These are phyloP conservation scores for Scartelaos histophorus DNA, from an alignment of 2,113 vertebrate species.

Conservation along the genomic window DNA sequence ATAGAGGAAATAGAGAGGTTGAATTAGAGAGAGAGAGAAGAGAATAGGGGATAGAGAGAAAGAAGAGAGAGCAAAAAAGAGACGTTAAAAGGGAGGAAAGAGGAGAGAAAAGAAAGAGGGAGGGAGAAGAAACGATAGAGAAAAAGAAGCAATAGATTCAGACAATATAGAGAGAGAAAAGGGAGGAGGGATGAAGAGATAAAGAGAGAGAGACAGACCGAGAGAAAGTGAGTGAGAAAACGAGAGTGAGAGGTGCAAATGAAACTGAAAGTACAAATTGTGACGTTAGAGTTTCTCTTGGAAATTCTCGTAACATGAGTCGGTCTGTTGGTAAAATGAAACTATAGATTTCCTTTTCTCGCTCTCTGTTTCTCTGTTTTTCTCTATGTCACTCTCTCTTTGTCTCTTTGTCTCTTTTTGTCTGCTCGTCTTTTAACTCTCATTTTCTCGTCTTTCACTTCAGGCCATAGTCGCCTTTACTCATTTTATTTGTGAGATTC, in stretches of 20 bases:
- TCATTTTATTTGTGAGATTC: no score
- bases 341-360: background rate
- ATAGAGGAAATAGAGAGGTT: no score
- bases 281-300: background rate
- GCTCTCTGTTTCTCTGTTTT: no score
- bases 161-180: background rate
- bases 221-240: background rate
- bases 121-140: no score
- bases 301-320: background rate
- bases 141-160: background rate
- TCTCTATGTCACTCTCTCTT: background rate
- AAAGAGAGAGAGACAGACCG: constrained; percentile 5
- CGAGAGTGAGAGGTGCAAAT: background rate
- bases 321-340: background rate
- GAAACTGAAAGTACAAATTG: constrained; percentile 10
- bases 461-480: no score
- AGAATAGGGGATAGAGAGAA: no score
- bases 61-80: no score
- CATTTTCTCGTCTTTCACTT: no score
- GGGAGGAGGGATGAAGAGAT: background rate
- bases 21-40: no score
- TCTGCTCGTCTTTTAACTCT: no score
- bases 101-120: no score
- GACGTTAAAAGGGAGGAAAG: no score
- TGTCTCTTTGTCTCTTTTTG: background rate